Conservation (phyloP, 2,888 invertebrate species). For the Uloborus plumipes region DNA sequence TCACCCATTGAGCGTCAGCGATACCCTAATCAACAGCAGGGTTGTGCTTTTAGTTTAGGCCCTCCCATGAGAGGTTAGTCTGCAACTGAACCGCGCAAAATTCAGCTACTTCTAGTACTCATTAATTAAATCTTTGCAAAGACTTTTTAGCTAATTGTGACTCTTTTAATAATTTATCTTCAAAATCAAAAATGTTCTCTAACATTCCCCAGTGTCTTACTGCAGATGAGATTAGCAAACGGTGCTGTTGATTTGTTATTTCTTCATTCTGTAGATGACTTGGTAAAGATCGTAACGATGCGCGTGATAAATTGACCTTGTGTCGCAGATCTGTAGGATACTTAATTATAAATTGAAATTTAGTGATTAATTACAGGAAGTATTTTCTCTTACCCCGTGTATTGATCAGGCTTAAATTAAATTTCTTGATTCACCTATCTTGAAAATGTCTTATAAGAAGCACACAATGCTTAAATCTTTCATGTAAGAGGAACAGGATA, state of each 20-base stretch:
- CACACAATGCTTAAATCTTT: too few species aligned
- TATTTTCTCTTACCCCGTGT: slow-evolving; percentile 41
- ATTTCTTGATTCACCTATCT: too few species aligned
- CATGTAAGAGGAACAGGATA: too few species aligned
- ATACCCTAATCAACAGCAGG: not conserved
- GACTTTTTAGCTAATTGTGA: slow-evolving; percentile 35
- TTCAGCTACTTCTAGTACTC: not conserved
- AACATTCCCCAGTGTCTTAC: not conserved
- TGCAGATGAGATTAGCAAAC: slow-evolving; percentile 28
- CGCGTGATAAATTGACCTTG: slow-evolving; percentile 48
- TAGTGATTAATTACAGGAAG: slow-evolving; percentile 55
- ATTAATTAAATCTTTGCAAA: slow-evolving; percentile 44
- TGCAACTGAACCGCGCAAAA: not conserved
- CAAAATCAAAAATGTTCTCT: slow-evolving; percentile 36
- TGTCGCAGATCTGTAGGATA: slow-evolving; percentile 39
- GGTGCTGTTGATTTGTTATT: slow-evolving; percentile 27
- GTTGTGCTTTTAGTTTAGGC: not conserved
- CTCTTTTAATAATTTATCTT: slow-evolving; percentile 35
- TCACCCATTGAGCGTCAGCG: not conserved
- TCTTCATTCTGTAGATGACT: slow-evolving; percentile 18
- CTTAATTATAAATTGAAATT: slow-evolving; percentile 63
- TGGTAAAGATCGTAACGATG: slow-evolving; percentile 36
- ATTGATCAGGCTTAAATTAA: slow-evolving; percentile 38
- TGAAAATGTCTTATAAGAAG: too few species aligned
- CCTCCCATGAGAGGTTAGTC: not conserved